Conservation (phyloP, 2,888 invertebrate species). For the Drosophila recens region DNA sequence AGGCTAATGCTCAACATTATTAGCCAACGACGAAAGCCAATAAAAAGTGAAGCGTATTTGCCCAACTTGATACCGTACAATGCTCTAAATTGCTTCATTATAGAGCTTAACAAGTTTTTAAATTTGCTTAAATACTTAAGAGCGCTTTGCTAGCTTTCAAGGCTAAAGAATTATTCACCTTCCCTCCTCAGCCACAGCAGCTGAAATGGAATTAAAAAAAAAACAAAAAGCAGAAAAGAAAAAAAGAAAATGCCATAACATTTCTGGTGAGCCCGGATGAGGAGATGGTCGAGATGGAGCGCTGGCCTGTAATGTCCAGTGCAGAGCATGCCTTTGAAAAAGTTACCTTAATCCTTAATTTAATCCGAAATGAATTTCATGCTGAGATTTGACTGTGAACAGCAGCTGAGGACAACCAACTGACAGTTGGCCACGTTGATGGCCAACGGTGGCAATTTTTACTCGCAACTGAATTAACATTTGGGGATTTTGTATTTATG, state of each 20-base stretch:
- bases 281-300: conserved; percentile 15
- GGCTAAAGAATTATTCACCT: conserved; percentile 18
- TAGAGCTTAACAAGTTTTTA: conserved; percentile 75
- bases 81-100: conserved; percentile 69
- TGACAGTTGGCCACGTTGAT: conserved; percentile 11
- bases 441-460: conserved; percentile 39
- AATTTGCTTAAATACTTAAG: conserved; percentile 78
- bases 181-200: conserved; percentile 13
- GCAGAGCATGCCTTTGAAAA: conserved; percentile 47
- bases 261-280: conserved; percentile 21
- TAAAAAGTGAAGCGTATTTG: conserved; percentile 37
- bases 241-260: conserved; percentile 18
- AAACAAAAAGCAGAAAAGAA: conserved; percentile 11
- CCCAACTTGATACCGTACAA: conserved; percentile 35
- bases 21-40: conserved; percentile 49
- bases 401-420: conserved; percentile 19
- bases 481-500: conserved; percentile 49
- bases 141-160: conserved; percentile 28
- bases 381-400: conserved; percentile 66
- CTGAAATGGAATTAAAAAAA: conserved; percentile 33
- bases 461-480: conserved; percentile 51
- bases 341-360: conserved; percentile 76
- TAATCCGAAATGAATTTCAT: conserved; percentile 75
- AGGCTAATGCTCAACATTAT: conserved; percentile 51
- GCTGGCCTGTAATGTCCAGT: conserved; percentile 10